Conservation (phyloP, 2,113 vertebrate genomes). For the Cavia porcellus region DNA sequence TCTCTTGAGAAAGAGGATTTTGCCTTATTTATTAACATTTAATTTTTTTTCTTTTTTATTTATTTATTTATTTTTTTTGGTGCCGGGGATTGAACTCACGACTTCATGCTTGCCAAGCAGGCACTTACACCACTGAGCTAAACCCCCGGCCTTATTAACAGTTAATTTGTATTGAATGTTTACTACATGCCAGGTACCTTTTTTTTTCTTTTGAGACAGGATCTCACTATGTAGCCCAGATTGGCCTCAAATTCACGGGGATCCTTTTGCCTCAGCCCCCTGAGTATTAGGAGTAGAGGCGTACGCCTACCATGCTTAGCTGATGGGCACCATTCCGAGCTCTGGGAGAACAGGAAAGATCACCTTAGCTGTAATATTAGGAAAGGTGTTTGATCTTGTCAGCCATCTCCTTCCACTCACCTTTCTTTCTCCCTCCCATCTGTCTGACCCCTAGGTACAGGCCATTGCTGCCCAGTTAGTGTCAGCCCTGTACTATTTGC, state of each 20-base stretch:
- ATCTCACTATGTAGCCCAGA: neutral
- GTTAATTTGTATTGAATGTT: neutral
- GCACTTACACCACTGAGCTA: too few species aligned
- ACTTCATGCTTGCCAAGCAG: too few species aligned
- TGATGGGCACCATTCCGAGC: neutral
- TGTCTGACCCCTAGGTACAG: constrained; percentile 88
- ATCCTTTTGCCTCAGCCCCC: neutral
- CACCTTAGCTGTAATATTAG: neutral
- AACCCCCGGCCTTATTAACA: neutral
- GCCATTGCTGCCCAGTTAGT: constrained; percentile 96
- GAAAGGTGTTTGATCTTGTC: neutral
- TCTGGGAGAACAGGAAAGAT: neutral
- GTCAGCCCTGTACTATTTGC: constrained; percentile 98
- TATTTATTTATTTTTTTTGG: too few species aligned
- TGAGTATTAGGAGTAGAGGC: neutral
- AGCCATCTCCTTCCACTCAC: neutral
- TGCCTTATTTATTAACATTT: neutral
- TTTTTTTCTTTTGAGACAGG: neutral
- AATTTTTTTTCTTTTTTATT: too few species aligned
- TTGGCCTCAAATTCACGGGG: neutral
- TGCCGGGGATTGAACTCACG: too few species aligned
- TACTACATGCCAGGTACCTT: neutral
- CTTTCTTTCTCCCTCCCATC: neutral
- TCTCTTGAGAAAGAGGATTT: constrained; percentile 25
- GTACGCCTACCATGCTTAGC: neutral